Evolutionary conservation across 92 coral and sea anemone species (phyloP).

Genomic region (Hydrozoanthus gracilis): DNA sequence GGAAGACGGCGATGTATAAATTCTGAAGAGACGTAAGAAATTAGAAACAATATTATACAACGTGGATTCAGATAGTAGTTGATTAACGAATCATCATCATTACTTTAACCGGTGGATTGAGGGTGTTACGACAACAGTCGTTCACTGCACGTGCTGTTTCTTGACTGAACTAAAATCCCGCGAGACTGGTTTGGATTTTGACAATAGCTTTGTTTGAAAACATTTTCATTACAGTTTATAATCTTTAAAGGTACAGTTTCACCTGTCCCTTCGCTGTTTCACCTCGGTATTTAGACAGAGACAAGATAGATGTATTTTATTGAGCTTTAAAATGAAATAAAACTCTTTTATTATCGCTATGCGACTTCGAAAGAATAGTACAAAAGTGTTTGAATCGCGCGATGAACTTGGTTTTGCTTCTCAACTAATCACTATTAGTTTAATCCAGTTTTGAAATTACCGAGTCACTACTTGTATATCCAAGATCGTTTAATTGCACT

Average conservation of each 20-base stretch:
- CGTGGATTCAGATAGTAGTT: conserved; percentile 34
- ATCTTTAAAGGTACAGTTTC: conserved; percentile 22
- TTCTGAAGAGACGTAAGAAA: conserved; percentile 17
- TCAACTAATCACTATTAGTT: conserved; percentile 19
- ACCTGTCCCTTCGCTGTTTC: conserved; percentile 16
- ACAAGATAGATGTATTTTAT: conserved; percentile 12
- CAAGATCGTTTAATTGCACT: conserved; percentile 19
- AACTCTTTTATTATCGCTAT: conserved; percentile 19
- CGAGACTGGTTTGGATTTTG: conserved; percentile 16
- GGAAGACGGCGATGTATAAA: conserved; percentile 19
- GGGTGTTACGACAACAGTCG: conserved; percentile 14
- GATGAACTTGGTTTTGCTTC: conserved; percentile 26
- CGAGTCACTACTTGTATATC: conserved; percentile 18
- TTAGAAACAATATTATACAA: conserved; percentile 23
- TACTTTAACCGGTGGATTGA: conserved; percentile 25
- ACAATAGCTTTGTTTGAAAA: conserved; percentile 20
- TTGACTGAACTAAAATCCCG: conserved; percentile 24
- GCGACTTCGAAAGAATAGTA: conserved; percentile 23
- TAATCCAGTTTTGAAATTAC: conserved; percentile 13
- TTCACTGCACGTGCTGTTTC: conserved; percentile 27
- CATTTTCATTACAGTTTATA: conserved; percentile 3
- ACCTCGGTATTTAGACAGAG: conserved; percentile 16
- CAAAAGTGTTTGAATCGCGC: conserved; percentile 13
- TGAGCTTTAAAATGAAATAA: conserved; percentile 11
- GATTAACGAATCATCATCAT: conserved; percentile 25